A percentile compares a stretch with the other conserved stretches of the same genome.
phyloP scores from a whole-genome alignment of 1,140 invertebrate species.

The Phortica variegata region DNA sequence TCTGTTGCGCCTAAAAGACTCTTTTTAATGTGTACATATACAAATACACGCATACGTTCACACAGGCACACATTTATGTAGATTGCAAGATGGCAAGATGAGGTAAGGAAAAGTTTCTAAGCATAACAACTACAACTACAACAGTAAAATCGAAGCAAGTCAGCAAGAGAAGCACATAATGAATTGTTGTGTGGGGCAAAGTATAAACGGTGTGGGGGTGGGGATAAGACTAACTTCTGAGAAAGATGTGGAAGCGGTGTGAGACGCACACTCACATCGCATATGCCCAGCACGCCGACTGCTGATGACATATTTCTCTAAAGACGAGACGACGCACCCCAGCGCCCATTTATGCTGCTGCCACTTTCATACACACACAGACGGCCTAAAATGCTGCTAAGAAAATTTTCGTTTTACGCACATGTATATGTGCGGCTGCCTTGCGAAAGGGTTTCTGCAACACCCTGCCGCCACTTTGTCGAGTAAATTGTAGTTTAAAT shows the following conservation, averaged over 20 bases:
- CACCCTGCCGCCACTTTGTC: constrained; percentile 29
- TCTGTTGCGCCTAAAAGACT: no score
- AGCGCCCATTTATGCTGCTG: not conserved
- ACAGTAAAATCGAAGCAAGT: no score
- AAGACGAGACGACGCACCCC: constrained; percentile 19
- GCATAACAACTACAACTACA: constrained; percentile 14
- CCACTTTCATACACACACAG: not conserved
- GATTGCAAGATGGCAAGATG: not conserved
- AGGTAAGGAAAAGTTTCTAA: constrained; percentile 38
- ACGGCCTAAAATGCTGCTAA: constrained; percentile 49
- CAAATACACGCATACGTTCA: constrained; percentile 12
- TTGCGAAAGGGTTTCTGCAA: constrained; percentile 42
- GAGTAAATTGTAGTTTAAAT: constrained; percentile 55
- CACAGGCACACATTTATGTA: no score
- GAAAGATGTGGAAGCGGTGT: no score
- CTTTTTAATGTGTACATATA: no score
- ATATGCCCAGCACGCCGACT: constrained; percentile 27
- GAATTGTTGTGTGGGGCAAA: constrained; percentile 32
- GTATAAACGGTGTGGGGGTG: constrained; percentile 7
- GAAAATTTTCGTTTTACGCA: constrained; percentile 54
- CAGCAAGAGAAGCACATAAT: constrained; percentile 49
- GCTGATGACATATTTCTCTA: constrained; percentile 53
- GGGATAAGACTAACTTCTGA: not conserved
- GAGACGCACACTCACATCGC: not conserved
- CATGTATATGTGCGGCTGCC: constrained; percentile 30